Base-by-base conservation (phyloP, 2,797 vertebrate genomes). In the Gorsachius magnificus region DNA sequence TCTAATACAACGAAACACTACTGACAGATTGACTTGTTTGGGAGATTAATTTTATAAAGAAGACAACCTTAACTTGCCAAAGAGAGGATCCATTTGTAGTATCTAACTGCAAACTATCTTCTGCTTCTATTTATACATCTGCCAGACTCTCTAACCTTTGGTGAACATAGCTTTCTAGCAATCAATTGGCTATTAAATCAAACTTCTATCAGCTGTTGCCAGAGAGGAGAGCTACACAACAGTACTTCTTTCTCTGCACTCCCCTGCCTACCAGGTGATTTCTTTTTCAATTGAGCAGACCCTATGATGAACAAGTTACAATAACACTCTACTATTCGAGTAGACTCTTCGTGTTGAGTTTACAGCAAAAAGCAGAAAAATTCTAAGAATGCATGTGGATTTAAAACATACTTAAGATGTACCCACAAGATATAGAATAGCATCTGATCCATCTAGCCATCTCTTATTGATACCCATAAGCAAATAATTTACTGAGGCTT, bases 41-140 rank as follows among this genome's bases (percentile, higher is more conserved):
- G 22, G 14, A 71, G 9, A 77, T n/a, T 53, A 66, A 64, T 88
- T 90, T 85, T 77, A 8, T 10, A 83, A 45, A 9, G 14, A 70
- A 72, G 19, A 53, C 19, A 79, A 58, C 8, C 13, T 77, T 92
- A 83, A 74, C 15, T 74, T 70, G 22, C 20, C 45, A 68, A 92
- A 70, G 31, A 70, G 43, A 83, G 14, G 28, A 56, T 58, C 53
- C 33, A 56, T 22, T n/a, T 50, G 31, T 56, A 70, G 36, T 28
- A 64, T 22, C 5, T 60, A 45, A 89, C 51, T 29, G 51, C 28
- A 89, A 83, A 57, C 3, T 28, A 83, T 48, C 38, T 76, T 92
- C 60, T 92, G 33, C 50, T 92, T 91, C 87, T 95, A 87, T 92
- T 92, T 96, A 94, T 94, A 91, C 4, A 7, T 36, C 60, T 82